A percentile compares a stretch with the other conserved stretches of the same genome.
These are phyloP conservation scores for Stenodera caucasica DNA, from an alignment of 2,888 invertebrate genomes.

Conservation along the genomic window DNA sequence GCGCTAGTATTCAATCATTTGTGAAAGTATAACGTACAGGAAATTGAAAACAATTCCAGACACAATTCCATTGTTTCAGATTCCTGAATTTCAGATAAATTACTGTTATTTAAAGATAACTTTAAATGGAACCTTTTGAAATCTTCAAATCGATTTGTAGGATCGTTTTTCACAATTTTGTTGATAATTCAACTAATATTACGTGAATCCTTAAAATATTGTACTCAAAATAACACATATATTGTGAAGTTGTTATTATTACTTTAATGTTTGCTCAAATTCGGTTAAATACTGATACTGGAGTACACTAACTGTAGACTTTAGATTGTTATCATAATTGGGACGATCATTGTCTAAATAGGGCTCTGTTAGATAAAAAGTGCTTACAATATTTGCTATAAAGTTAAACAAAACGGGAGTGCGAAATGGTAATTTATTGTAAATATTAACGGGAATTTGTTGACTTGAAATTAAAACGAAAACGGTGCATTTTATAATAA, in stretches of 20 bases:
- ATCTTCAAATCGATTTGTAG: too few species aligned
- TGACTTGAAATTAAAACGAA: neutral
- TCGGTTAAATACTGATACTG: neutral
- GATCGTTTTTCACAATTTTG: too few species aligned
- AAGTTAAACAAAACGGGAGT: slow-evolving; percentile 21
- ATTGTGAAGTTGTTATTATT: neutral
- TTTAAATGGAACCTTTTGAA: neutral
- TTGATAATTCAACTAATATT: too few species aligned
- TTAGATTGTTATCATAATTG: slow-evolving; percentile 29
- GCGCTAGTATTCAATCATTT: neutral
- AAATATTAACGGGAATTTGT: neutral
- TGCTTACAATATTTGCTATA: slow-evolving; percentile 26
- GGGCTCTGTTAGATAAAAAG: slow-evolving; percentile 25
- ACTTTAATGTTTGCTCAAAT: neutral
- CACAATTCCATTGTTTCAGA: neutral
- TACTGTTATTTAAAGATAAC: neutral
- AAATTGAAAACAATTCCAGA: neutral
- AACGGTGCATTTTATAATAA: too few species aligned
- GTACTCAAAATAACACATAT: too few species aligned
- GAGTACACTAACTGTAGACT: slow-evolving; percentile 18
- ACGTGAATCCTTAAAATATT: too few species aligned
- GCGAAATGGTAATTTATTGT: slow-evolving; percentile 1
- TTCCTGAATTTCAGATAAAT: neutral
- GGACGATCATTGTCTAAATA: slow-evolving; percentile 28
- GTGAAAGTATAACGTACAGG: neutral